These are phyloP conservation scores for Parochlus steinenii DNA, from an alignment of 2,888 invertebrate species.

Conservation along the genomic window DNA sequence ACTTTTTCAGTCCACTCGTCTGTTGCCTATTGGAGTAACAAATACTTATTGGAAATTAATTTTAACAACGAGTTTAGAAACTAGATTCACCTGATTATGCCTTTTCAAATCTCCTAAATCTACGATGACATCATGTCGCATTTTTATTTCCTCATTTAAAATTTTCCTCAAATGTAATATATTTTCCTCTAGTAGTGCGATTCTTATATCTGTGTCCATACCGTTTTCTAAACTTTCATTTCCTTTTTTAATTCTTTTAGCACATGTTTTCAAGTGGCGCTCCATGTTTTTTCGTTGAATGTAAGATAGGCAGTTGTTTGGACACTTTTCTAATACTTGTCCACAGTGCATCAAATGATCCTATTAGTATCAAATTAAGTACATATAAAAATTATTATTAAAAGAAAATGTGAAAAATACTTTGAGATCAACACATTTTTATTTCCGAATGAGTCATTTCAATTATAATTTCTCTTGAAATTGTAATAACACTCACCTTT, in stretches of 20 bases:
- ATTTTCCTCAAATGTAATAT: constrained; percentile 19
- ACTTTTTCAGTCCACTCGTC: constrained; percentile 27
- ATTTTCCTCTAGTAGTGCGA: constrained; percentile 20
- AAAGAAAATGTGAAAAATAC: background rate
- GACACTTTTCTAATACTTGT: constrained; percentile 53
- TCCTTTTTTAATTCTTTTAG: constrained; percentile 18
- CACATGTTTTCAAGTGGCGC: constrained; percentile 36
- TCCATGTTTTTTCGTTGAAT: constrained; percentile 45
- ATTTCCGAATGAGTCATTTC: too few relatives aligned
- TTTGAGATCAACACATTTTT: background rate
- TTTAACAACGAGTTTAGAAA: background rate
- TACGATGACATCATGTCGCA: constrained; percentile 27
- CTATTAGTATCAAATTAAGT: constrained; percentile 24
- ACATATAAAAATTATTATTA: constrained; percentile 1
- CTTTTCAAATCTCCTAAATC: constrained; percentile 29
- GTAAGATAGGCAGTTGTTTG: constrained; percentile 51
- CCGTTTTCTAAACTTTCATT: constrained; percentile 12
- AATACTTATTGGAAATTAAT: background rate
- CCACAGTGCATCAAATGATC: constrained; percentile 52
- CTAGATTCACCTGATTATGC: constrained; percentile 22
- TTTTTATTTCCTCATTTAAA: constrained; percentile 29
- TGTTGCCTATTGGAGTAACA: constrained; percentile 17
- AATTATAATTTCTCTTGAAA: background rate
- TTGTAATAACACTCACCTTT: constrained; percentile 43
- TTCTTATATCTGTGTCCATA: constrained; percentile 20